phyloP scores from a whole-genome alignment of 2,888 invertebrate genomes.

The Tanaodytes sp. region DNA sequence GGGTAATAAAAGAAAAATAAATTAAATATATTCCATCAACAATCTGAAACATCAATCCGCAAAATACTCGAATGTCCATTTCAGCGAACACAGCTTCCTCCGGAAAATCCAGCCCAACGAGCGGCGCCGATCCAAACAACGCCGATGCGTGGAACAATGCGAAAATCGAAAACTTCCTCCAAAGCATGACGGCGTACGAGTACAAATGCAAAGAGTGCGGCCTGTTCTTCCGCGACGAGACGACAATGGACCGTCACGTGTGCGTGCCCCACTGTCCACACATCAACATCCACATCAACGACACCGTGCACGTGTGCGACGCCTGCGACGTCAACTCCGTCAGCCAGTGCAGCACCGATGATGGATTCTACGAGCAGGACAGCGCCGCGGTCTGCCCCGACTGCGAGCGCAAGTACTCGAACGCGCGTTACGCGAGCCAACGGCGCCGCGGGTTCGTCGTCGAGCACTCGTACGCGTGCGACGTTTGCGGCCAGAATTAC shows the following conservation, averaged over 20 bases:
- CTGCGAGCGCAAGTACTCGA: background rate
- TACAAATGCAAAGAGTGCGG: background rate
- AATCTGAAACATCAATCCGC: too few relatives aligned
- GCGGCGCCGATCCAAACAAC: too few relatives aligned
- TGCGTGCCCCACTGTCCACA: background rate
- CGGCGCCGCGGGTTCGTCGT: background rate
- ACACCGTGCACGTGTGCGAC: background rate
- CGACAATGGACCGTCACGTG: background rate
- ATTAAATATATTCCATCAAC: too few relatives aligned
- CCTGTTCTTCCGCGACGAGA: background rate
- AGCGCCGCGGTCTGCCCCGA: background rate
- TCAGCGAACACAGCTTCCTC: too few relatives aligned
- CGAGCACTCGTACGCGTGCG: constrained; percentile 1
- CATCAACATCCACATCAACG: background rate
- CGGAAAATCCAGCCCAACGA: too few relatives aligned
- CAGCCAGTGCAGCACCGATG: background rate
- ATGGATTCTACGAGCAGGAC: background rate
- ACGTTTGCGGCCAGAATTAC: background rate
- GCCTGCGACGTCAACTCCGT: background rate
- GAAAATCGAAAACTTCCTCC: background rate
- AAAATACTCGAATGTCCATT: too few relatives aligned
- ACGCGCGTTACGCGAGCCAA: background rate
- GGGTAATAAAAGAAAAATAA: too few relatives aligned
- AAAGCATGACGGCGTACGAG: background rate
- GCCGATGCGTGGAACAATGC: background rate